Base-by-base conservation (phyloP, 2,888 invertebrate species). In the Ecliptopera silaceata region DNA sequence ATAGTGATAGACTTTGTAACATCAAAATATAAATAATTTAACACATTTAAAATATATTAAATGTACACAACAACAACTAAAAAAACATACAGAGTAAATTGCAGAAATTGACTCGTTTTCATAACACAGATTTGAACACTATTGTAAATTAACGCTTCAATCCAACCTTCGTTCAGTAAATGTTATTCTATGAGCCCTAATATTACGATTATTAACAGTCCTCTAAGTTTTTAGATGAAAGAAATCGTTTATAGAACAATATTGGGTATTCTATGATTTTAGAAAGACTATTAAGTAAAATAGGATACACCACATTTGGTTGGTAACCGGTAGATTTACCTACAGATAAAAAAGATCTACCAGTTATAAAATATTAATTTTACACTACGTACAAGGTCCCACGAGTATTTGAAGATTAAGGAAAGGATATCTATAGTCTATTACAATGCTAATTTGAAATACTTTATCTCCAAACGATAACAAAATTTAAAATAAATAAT, bases 31-130 rank as follows among this genome's bases (percentile, higher is more conserved):
- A 70, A 65, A 77, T 66, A 64, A 66, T 74, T 53, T 41, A 43
- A 80, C 79, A 79, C 71, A 72, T 73, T n/a, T 76, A 74, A 75
- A 74, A 71, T 72, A 75, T 67, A 61, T 65, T 64, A 39, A 8
- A 8, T 26, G 26, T 69, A 81, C 18, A 82, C 75, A 71, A 65
- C 70, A 73, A 75, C 70, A 70, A 79, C 65, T 26, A 18, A 59
- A 77, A 71, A 60, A 75, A 71, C 20, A 42, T 55, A 50, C 55
- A 45, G 55, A 61, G 65, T 66, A 66, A 70, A 66, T 64, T 61
- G 64, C 72, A 84, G 76, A 79, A 87, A 86, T 87, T 86, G 87
- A 88, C 86, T 72, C 75, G 68, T 69, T 73, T 75, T 70, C 66
- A 52, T 69, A 68, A 65, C 66, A 70, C 47, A 67, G 62, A 72